Conservation (phyloP, 2,888 invertebrate genomes). For the Macrophya alboannulata region DNA sequence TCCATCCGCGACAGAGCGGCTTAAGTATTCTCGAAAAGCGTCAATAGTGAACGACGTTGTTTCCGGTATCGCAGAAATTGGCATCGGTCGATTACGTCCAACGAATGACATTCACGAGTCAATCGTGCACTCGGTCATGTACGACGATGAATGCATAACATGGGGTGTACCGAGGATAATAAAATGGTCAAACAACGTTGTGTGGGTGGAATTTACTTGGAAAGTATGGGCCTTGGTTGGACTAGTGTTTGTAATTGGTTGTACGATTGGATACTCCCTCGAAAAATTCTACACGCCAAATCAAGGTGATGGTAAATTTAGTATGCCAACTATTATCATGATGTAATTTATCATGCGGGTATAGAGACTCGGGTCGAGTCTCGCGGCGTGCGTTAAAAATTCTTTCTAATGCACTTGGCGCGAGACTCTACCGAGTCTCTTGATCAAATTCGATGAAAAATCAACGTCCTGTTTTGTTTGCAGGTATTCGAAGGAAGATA, state of each 20-base stretch:
- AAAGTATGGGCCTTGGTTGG: slow-evolving; percentile 34
- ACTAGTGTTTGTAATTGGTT: slow-evolving; percentile 19
- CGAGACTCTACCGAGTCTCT: too few species aligned
- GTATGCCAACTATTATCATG: background rate
- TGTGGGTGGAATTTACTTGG: slow-evolving; percentile 38
- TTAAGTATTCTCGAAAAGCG: slow-evolving; percentile 21
- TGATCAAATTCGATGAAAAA: background rate
- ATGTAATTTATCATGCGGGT: too few species aligned
- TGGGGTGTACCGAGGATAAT: slow-evolving; percentile 42
- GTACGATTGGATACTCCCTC: slow-evolving; percentile 4
- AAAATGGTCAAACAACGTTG: slow-evolving; percentile 22
- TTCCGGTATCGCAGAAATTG: slow-evolving; percentile 11
- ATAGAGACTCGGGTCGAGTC: too few species aligned
- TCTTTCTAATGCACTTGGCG: too few species aligned
- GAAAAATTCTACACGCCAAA: background rate
- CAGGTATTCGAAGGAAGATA: background rate
- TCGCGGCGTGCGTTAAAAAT: too few species aligned
- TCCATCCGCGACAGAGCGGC: background rate
- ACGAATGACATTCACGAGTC: background rate
- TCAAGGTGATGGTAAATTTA: background rate
- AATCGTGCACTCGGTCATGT: background rate
- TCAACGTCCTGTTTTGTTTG: background rate
- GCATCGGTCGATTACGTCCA: slow-evolving; percentile 37
- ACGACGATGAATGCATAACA: slow-evolving; percentile 38
- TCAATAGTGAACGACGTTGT: slow-evolving; percentile 9